Conservation (phyloP, 2,797 vertebrate genomes). For the Gallinago stenura region DNA sequence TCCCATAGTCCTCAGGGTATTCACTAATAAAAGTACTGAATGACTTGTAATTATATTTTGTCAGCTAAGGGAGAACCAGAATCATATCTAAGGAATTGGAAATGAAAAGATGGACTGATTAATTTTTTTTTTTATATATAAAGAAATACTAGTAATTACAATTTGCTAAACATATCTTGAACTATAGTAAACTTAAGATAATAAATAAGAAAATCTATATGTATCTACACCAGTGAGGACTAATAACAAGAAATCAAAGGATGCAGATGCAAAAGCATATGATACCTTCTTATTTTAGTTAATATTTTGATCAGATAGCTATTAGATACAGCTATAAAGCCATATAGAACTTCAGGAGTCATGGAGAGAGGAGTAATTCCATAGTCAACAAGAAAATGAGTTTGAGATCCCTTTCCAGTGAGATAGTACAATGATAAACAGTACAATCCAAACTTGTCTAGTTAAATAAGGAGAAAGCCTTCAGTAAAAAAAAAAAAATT, state of each 20-base stretch:
- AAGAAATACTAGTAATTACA: conserved; percentile 35
- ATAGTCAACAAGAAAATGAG: not conserved
- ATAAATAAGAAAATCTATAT: not conserved
- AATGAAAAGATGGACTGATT: conserved; percentile 29
- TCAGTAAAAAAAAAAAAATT: not conserved
- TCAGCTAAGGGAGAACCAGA: conserved; percentile 39
- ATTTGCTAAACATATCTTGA: conserved; percentile 6
- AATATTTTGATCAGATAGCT: not conserved
- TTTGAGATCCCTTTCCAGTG: not conserved
- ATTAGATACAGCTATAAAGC: not conserved
- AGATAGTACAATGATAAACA: not conserved
- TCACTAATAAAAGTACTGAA: conserved; percentile 56
- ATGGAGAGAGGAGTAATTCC: not conserved
- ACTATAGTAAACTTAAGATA: not conserved
- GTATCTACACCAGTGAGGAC: not conserved
- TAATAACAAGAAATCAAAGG: not conserved
- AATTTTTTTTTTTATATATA: conserved; percentile 1
- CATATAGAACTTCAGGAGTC: not conserved
- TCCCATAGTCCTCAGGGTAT: conserved; percentile 29
- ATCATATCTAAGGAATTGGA: conserved; percentile 9
- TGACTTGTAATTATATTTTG: conserved; percentile 58
- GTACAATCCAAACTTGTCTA: not conserved
- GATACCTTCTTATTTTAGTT: not conserved
- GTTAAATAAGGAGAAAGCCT: not conserved
- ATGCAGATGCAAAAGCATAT: not conserved